Evolutionary conservation across 2,888 invertebrate genomes (phyloP).

Genomic region (Drosophila diplacantha): DNA sequence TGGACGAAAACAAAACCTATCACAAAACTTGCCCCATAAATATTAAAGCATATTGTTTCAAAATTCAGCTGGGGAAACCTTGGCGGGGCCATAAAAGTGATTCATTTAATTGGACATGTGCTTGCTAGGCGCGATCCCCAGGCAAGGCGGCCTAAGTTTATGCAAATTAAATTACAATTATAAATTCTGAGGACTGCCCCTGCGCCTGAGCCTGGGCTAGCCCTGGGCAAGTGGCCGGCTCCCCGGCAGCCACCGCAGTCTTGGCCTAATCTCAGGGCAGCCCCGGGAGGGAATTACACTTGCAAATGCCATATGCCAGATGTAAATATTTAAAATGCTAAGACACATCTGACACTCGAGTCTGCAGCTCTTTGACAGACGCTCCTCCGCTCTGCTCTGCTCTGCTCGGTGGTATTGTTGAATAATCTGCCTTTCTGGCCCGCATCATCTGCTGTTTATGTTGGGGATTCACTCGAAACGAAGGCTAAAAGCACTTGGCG

Average conservation of each 20-base stretch:
- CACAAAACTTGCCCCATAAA: slow-evolving; percentile 58
- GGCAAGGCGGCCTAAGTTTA: slow-evolving; percentile 49
- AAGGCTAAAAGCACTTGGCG: slow-evolving; percentile 22
- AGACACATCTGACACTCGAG: slow-evolving; percentile 34
- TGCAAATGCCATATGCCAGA: slow-evolving; percentile 44
- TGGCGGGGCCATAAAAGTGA: slow-evolving; percentile 49
- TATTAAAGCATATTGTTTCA: slow-evolving; percentile 59
- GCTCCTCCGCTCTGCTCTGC: slow-evolving; percentile 11
- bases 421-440: slow-evolving; percentile 9
- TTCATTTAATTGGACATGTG: slow-evolving; percentile 58
- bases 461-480: slow-evolving; percentile 15
- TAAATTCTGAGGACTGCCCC: slow-evolving; percentile 53
- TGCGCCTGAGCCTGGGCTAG: slow-evolving; percentile 15
- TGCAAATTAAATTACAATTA: slow-evolving; percentile 70
- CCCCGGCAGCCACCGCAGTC: slow-evolving; percentile 37
- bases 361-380: slow-evolving; percentile 36
- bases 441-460: slow-evolving; percentile 13
- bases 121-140: slow-evolving; percentile 26
- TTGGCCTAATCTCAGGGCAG: slow-evolving; percentile 42
- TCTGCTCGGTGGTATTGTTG: slow-evolving; percentile 35
- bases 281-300: slow-evolving; percentile 22
- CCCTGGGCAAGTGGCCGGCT: slow-evolving; percentile 37
- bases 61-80: slow-evolving; percentile 23
- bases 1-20: slow-evolving; percentile 23
- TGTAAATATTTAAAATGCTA: slow-evolving; percentile 65